These are phyloP conservation scores for Trachymyrmex septentrionalis DNA, from an alignment of 1,140 invertebrate genomes.

Conservation along the genomic window DNA sequence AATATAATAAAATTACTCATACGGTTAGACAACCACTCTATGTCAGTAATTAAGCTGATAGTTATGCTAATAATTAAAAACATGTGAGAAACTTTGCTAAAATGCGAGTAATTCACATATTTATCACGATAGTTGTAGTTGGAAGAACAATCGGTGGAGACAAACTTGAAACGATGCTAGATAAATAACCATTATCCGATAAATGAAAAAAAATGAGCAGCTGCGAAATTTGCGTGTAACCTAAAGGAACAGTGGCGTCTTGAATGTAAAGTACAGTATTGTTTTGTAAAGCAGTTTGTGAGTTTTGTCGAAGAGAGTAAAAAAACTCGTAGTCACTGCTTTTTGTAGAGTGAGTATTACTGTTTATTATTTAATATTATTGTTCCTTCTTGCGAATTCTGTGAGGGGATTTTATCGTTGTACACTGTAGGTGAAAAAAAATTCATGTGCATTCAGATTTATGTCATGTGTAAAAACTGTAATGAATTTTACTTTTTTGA, in stretches of 20 bases:
- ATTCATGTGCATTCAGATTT: slow-evolving; percentile 54
- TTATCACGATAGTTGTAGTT: neutral
- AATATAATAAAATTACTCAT: too few species aligned
- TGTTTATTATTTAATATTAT: slow-evolving; percentile 60
- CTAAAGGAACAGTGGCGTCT: neutral
- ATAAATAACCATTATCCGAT: neutral
- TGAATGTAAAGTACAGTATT: neutral
- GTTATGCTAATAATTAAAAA: neutral
- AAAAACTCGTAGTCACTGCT: neutral
- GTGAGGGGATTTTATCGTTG: slow-evolving; percentile 34
- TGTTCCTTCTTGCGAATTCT: slow-evolving; percentile 43
- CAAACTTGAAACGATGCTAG: neutral
- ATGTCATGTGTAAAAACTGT: neutral
- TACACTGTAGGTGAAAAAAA: slow-evolving; percentile 18
- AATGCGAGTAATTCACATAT: neutral
- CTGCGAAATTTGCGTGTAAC: slow-evolving; percentile 11
- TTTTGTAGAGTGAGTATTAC: slow-evolving; percentile 30
- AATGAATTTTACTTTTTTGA: slow-evolving; percentile 28
- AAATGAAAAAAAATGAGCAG: neutral
- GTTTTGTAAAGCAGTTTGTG: slow-evolving; percentile 8
- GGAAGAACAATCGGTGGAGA: slow-evolving; percentile 21
- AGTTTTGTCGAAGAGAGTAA: neutral
- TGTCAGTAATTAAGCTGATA: neutral
- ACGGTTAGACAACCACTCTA: too few species aligned
- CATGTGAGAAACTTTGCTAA: neutral